Evolutionary conservation across 92 coral and sea anemone species (phyloP).

Genomic region (Meandrina meandrites): DNA sequence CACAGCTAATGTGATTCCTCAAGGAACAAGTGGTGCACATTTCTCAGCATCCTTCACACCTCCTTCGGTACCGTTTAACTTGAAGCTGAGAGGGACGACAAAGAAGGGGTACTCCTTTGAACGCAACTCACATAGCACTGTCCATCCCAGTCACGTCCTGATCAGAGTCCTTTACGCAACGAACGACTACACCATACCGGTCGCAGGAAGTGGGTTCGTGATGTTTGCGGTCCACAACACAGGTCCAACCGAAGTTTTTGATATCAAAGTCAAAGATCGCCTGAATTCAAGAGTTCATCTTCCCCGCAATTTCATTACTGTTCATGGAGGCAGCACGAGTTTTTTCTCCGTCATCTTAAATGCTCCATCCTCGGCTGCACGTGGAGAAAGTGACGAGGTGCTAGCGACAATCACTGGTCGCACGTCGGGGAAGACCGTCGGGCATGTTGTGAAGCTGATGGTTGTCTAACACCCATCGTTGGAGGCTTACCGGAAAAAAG

Average conservation of each 20-base stretch:
- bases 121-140: constrained; percentile 57
- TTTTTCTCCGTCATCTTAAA: constrained; percentile 61
- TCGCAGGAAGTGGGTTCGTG: constrained; percentile 60
- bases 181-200: constrained; percentile 72
- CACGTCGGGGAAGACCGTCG: constrained; percentile 54
- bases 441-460: constrained; percentile 54
- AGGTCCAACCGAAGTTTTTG: constrained; percentile 73
- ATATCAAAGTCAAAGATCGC: constrained; percentile 70
- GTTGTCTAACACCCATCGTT: constrained; percentile 42
- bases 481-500: neutral
- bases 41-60: constrained; percentile 70
- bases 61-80: constrained; percentile 67
- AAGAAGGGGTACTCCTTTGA: constrained; percentile 63
- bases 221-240: constrained; percentile 70
- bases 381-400: constrained; percentile 54
- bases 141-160: constrained; percentile 65
- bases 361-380: constrained; percentile 58
- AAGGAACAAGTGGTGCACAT: constrained; percentile 66
- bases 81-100: constrained; percentile 76
- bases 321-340: constrained; percentile 50
- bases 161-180: constrained; percentile 68
- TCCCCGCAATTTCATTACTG: constrained; percentile 40
- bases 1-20: constrained; percentile 48
- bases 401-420: constrained; percentile 60
- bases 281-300: constrained; percentile 44